phyloP scores from a whole-genome alignment of 1,140 invertebrate genomes.

The Muscidifurax raptorellus region DNA sequence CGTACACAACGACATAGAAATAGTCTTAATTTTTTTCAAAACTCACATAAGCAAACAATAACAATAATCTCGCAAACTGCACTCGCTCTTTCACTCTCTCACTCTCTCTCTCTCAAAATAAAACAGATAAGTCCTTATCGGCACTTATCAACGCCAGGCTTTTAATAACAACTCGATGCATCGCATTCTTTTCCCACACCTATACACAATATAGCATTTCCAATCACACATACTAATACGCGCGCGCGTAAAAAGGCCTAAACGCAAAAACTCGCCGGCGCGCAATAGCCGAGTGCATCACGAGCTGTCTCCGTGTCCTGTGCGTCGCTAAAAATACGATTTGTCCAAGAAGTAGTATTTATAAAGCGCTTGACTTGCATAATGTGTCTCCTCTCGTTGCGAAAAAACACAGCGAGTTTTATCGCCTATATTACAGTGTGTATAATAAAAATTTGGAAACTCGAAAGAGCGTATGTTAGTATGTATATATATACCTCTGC shows the following conservation, averaged over 20 bases:
- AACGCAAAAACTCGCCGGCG: background rate
- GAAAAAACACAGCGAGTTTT: slow-evolving; percentile 2
- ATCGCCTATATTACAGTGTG: background rate
- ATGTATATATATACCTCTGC: too few species aligned
- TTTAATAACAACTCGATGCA: too few species aligned
- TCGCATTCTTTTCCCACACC: background rate
- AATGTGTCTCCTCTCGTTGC: background rate
- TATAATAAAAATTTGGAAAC: background rate
- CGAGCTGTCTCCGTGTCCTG: background rate
- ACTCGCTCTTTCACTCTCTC: too few species aligned
- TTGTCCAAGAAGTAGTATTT: slow-evolving; percentile 42
- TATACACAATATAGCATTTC: too few species aligned
- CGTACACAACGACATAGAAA: too few species aligned
- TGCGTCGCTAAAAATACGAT: slow-evolving; percentile 37
- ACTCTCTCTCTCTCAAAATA: too few species aligned
- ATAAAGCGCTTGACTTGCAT: slow-evolving; percentile 34
- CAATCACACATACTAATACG: too few species aligned
- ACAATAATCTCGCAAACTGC: background rate
- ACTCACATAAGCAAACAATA: background rate
- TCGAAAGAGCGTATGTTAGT: background rate
- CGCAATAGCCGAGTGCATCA: background rate
- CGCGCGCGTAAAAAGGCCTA: too few species aligned
- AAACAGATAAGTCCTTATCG: background rate
- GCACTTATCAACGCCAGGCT: background rate
- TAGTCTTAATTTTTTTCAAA: too few species aligned